Base-by-base conservation (phyloP, 2,888 invertebrate species). In the Tinea pellionella region DNA sequence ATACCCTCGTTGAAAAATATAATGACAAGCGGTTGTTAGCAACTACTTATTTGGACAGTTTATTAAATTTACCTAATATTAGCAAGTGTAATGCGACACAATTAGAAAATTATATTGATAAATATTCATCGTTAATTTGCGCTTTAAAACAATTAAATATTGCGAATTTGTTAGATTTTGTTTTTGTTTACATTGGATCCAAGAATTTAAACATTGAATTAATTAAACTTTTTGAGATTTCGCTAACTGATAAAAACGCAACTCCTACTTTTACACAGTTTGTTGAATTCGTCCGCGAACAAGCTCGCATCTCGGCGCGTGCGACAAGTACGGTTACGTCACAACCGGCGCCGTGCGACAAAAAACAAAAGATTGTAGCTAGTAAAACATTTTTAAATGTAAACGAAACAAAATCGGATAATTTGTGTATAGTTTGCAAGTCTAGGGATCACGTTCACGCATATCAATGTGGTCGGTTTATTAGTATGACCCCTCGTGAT, bases 151-250 rank as follows among this genome's bases (percentile, higher is more conserved):
- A 43, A 8, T 12, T 43, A 8, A 43, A 43, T 8, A 8, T 43
- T 6, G 12, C 4, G 4, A 43, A 12, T 43, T 43, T 43, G 16
- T 16, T 4, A 6, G 47, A 43, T 7, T 4, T 12, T 43, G 16
- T 43, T 8, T 43, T 43, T 43, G 4, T 43, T 6, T 16, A 43
- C 12, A 43, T 12, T 6, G 47, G 7, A 12, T 12, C 12, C 13
- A 43, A 43, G 12, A 43, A 16, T 6, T 8, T 43, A 8, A 12
- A 16, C 47, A 6, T 4, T 7, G 47, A 43, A 12, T 8, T 12
- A 43, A 12, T 29, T 19, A 37, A 42, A 9, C 18, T 29, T n/a
- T 59, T 59, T 43, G 59, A 59, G 13, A 41, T 59, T 24, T 37
- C 41, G 7, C 16, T 41, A 2, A 24, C 4, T 4, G 12, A 42